Percentiles rank a stretch among this genome's conserved stretches.
phyloP scores from a whole-genome alignment of 2,888 invertebrate genomes.

The Morpho deidamia region DNA sequence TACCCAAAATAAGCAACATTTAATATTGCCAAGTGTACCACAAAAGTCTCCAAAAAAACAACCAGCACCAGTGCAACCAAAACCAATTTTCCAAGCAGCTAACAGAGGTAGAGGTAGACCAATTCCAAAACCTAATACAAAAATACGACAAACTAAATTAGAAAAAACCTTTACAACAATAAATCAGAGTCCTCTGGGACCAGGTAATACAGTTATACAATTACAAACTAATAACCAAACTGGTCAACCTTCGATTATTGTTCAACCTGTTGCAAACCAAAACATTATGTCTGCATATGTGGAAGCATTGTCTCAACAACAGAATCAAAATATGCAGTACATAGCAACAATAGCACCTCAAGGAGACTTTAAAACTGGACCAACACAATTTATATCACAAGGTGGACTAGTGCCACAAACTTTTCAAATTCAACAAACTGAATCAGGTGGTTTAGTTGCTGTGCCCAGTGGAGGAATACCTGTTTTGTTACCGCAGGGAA shows the following conservation, averaged over 20 bases:
- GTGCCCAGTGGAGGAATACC: conserved; percentile 80
- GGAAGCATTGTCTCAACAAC: conserved; percentile 83
- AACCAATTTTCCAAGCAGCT: conserved; percentile 68
- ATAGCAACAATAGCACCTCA: conserved; percentile 84
- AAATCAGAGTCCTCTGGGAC: conserved; percentile 63
- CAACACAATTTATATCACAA: conserved; percentile 76
- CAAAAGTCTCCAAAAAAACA: conserved; percentile 74
- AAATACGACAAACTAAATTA: conserved; percentile 68
- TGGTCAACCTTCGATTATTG: conserved; percentile 81
- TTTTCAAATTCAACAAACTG: conserved; percentile 80
- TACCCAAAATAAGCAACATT: conserved; percentile 64
- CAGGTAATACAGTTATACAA: conserved; percentile 75
- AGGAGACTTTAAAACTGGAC: conserved; percentile 74
- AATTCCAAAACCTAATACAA: conserved; percentile 65
- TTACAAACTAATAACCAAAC: conserved; percentile 76
- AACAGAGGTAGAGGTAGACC: conserved; percentile 65
- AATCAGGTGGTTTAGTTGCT: conserved; percentile 78
- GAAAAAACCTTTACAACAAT: conserved; percentile 70
- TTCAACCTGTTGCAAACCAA: conserved; percentile 81
- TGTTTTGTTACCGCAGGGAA: conserved; percentile 72
- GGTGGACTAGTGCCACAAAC: conserved; percentile 77
- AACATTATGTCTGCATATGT: conserved; percentile 82
- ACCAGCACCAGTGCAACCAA: conserved; percentile 65
- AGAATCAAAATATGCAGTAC: conserved; percentile 86
- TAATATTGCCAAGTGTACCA: conserved; percentile 56